Evolutionary conservation across 2,113 vertebrate genomes (phyloP), one percentile per base, ranked within the genome.

Genomic region (Ameiurus melas): DNA sequence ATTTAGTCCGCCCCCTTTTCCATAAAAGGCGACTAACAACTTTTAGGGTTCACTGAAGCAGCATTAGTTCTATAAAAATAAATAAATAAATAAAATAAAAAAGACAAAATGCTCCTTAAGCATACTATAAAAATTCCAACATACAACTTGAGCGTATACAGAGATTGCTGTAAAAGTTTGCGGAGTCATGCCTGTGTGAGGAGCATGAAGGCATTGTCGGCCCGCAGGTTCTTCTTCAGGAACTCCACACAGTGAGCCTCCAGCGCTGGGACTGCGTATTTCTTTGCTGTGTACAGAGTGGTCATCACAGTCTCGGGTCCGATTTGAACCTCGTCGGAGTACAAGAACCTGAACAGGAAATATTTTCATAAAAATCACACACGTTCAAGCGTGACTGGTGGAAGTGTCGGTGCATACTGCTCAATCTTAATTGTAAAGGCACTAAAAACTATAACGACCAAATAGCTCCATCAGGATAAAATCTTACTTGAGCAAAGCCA

Each of bases 241-340:
- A 99, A 99, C 91, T 99, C 98, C 94, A 99, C 98, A 33, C 98
- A 99, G 89, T 99, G 98, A 12, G 98, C 97, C 93, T 99, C 98
- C 0, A 99, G 95, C 0, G 98, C 98, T 0, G 98, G 98, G 51
- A 99, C 98, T 0, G 98, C 98, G 0, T 99, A 99, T 93, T 99
- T 99, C 93, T 99, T 99, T 80, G 98, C 98, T 0, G 98, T 99
- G 88, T 99, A 99, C 57, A 99, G 94, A 0, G 98, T 99, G 75
- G 98, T 99, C 98, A 99, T 99, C 92, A 99, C 98, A 0, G 98
- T 99, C 95, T 99, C 98, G 0, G 98, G 98, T 57, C 98, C 98
- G 0, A 99, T 99, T 94, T 99, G 98, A 79, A 99, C 98, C 89
- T 99, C 98, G 30, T 99, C 98, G 0, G 98, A 99, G 90, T 99